A percentile compares a stretch with the other conserved stretches of the same genome.
phyloP scores from a whole-genome alignment of 2,888 invertebrate species.

The Amiota mariae region DNA sequence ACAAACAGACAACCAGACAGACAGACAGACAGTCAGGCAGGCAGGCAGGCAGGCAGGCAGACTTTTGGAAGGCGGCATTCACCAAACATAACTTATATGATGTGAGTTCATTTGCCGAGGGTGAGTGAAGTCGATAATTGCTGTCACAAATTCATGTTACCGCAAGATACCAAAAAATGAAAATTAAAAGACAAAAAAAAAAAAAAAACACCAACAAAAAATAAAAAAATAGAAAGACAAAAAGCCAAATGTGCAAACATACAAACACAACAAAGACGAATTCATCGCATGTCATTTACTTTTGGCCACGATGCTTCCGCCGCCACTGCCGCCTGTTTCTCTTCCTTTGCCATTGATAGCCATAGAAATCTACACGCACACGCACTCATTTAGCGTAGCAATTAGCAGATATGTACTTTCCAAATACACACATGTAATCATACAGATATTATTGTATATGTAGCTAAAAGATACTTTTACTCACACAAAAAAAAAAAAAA shows the following conservation, averaged over 20 bases:
- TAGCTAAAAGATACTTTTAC: neutral
- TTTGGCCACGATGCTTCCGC: neutral
- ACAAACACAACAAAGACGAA: conserved; percentile 16
- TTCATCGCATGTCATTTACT: conserved; percentile 12
- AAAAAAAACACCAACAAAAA: conserved; percentile 29
- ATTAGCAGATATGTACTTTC: conserved; percentile 18
- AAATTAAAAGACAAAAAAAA: neutral
- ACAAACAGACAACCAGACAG: too few species aligned
- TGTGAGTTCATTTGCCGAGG: conserved; percentile 43
- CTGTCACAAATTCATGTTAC: conserved; percentile 62
- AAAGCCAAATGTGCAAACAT: conserved; percentile 17
- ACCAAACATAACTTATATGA: neutral
- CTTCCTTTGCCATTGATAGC: conserved; percentile 22
- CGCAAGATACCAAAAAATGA: conserved; percentile 37
- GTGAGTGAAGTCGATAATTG: conserved; percentile 68
- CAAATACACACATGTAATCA: neutral
- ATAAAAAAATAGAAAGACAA: conserved; percentile 29
- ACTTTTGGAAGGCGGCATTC: conserved; percentile 1
- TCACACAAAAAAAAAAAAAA: too few species aligned
- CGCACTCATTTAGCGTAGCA: conserved; percentile 46
- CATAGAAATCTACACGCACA: conserved; percentile 27
- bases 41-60: too few species aligned
- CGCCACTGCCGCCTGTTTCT: too few species aligned
- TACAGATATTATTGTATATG: neutral
- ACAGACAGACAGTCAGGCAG: too few species aligned